phyloP scores from a whole-genome alignment of 2,797 vertebrate species.

The Acipenser oxyrinchus region DNA sequence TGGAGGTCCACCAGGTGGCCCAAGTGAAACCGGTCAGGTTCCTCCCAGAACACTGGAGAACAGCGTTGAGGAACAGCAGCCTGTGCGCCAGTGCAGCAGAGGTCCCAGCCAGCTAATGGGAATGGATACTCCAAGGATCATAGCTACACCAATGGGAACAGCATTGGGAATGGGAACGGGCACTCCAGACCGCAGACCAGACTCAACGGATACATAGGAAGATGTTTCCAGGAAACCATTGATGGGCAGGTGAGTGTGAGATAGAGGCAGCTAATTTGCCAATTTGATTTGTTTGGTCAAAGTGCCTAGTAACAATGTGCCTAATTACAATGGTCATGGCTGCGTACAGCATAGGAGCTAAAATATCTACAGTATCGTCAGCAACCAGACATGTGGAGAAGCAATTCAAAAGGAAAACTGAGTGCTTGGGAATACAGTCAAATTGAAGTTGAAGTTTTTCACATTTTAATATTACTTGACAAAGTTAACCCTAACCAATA shows the following conservation, averaged over 20 bases:
- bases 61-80: slow-evolving; percentile 42
- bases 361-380: no score
- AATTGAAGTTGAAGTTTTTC: no score
- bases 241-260: slow-evolving; percentile 73
- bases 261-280: no score
- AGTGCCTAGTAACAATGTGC: no score
- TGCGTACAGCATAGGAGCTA: no score
- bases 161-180: slow-evolving; percentile 34
- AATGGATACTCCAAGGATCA: slow-evolving; percentile 27
- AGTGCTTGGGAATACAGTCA: no score
- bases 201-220: slow-evolving; percentile 59
- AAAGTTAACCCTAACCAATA: no score
- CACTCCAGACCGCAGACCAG: slow-evolving; percentile 34
- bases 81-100: slow-evolving; percentile 63
- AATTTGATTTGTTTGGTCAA: no score
- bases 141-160: slow-evolving; percentile 41
- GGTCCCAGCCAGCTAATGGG: slow-evolving; percentile 45
- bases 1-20: slow-evolving; percentile 89
- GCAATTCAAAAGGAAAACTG: no score
- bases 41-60: slow-evolving; percentile 31
- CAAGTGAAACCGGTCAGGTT: slow-evolving; percentile 63
- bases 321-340: no score
- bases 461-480: no score
- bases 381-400: no score
- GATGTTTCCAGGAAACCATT: slow-evolving; percentile 76